Percentiles rank a stretch among this genome's conserved stretches.
Conservation (phyloP, 1,140 invertebrate species). For the Heliconius nattereri region DNA sequence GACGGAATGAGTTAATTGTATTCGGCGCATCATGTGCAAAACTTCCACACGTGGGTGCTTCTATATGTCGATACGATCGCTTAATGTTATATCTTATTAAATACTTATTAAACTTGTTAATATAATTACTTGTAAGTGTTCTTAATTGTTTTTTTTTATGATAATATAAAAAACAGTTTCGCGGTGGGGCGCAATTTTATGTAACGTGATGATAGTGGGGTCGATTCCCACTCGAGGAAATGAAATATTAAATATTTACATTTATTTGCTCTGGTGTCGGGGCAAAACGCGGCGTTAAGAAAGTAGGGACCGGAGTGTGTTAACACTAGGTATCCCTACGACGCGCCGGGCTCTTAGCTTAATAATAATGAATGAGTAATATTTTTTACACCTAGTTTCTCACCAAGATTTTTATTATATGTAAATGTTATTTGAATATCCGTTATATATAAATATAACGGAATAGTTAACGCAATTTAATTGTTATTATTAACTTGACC, state of each 20-base stretch:
- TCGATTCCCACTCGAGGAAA: too few relatives aligned
- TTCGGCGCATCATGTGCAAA: conserved; percentile 46
- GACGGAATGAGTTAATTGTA: conserved; percentile 45
- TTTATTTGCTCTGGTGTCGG: too few relatives aligned
- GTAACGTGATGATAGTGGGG: too few relatives aligned
- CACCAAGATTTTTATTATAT: neutral
- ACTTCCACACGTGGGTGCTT: conserved; percentile 44
- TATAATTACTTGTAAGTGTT: neutral
- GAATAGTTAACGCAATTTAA: neutral
- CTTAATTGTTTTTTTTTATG: neutral
- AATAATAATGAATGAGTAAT: neutral
- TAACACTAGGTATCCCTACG: too few relatives aligned
- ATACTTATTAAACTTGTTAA: neutral
- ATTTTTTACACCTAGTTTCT: neutral
- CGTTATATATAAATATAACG: neutral
- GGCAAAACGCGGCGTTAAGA: too few relatives aligned
- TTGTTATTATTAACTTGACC: neutral
- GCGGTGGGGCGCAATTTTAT: too few relatives aligned
- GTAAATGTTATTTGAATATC: neutral
- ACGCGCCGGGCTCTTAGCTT: too few relatives aligned
- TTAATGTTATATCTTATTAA: neutral
- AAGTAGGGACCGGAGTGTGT: too few relatives aligned
- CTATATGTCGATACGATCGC: neutral
- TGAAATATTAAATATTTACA: too few relatives aligned
- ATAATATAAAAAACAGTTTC: too few relatives aligned